phyloP scores from a whole-genome alignment of 2,888 invertebrate species.

The Liodrosophila aerea region DNA sequence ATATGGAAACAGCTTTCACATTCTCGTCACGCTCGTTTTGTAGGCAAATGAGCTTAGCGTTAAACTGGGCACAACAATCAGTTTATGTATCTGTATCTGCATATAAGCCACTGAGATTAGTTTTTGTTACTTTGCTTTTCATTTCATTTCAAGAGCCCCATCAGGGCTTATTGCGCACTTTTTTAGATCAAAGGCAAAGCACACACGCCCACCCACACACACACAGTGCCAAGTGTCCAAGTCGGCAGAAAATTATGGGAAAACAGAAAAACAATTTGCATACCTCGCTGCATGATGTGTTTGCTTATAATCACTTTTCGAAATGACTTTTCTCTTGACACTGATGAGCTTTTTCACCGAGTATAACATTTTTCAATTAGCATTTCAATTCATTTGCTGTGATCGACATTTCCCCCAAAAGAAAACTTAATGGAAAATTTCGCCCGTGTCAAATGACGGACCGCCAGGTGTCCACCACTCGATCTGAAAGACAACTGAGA shows the following conservation, averaged over 20 bases:
- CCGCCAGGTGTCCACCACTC: too few relatives aligned
- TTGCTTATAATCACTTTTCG: constrained; percentile 57
- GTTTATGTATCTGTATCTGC: neutral
- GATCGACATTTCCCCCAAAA: constrained; percentile 34
- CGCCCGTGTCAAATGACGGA: too few relatives aligned
- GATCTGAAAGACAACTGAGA: neutral
- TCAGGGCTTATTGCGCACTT: constrained; percentile 1
- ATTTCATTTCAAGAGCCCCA: constrained; percentile 12
- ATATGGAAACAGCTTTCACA: constrained; percentile 38
- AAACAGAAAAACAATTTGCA: constrained; percentile 28
- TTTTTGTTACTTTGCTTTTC: constrained; percentile 9
- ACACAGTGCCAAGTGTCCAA: too few relatives aligned
- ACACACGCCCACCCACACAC: too few relatives aligned
- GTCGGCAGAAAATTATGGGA: constrained; percentile 5
- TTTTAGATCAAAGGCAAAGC: too few relatives aligned
- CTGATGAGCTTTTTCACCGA: constrained; percentile 40
- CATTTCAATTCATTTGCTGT: constrained; percentile 2
- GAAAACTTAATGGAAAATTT: neutral
- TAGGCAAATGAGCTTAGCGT: constrained; percentile 30
- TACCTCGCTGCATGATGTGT: constrained; percentile 68
- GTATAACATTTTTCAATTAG: constrained; percentile 49
- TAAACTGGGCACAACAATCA: constrained; percentile 10
- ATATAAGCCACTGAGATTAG: constrained; percentile 12
- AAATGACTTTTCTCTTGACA: constrained; percentile 28
- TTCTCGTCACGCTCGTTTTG: constrained; percentile 35